Conservation (phyloP, 2,797 vertebrate species). For the Heliangelus exortis region DNA sequence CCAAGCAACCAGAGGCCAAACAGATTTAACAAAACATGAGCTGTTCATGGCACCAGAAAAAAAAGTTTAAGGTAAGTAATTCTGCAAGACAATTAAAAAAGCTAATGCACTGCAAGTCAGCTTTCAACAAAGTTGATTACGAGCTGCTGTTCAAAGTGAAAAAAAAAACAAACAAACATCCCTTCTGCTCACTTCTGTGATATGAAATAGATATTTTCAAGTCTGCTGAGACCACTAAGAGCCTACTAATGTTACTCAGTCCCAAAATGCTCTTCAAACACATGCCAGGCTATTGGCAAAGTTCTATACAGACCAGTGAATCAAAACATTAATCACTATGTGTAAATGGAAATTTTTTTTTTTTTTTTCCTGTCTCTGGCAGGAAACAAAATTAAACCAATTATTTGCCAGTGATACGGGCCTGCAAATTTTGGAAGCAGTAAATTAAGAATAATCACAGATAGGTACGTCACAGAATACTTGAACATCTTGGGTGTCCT, state of each 20-base stretch:
- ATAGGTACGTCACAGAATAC: slow-evolving; percentile 37
- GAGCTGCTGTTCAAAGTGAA: not conserved
- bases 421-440: slow-evolving; percentile 21
- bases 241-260: slow-evolving; percentile 33
- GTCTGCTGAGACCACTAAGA: slow-evolving; percentile 29
- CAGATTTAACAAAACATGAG: not conserved
- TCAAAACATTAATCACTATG: slow-evolving; percentile 57
- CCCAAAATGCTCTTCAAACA: slow-evolving; percentile 37
- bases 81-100: not conserved
- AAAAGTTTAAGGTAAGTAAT: not conserved
- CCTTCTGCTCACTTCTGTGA: not conserved
- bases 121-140: not conserved
- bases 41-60: not conserved
- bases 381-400: slow-evolving; percentile 41
- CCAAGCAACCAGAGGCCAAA: not conserved
- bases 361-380: slow-evolving; percentile 41
- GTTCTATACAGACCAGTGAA: slow-evolving; percentile 32
- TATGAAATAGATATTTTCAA: slow-evolving; percentile 28
- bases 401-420: not conserved
- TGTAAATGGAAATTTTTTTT: slow-evolving; percentile 21
- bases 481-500: slow-evolving; percentile 37
- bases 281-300: slow-evolving; percentile 35
- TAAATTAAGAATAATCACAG: slow-evolving; percentile 55
- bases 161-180: not conserved
- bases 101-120: not conserved